Evolutionary conservation across 2,888 invertebrate genomes (phyloP).

Genomic region (Yponomeuta cagnagella): DNA sequence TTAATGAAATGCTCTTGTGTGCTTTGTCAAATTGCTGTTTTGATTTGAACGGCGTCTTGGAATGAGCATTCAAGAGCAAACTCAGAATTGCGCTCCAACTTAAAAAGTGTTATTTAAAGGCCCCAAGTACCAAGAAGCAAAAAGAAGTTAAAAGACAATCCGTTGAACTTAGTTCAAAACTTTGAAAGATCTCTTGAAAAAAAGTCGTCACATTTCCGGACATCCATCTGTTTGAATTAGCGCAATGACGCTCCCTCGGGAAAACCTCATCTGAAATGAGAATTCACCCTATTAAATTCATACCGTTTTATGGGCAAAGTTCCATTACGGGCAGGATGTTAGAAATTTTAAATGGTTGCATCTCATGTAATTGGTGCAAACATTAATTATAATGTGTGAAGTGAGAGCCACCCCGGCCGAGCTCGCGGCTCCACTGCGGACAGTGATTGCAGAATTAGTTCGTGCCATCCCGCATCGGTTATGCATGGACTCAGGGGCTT

Average conservation of each 20-base stretch:
- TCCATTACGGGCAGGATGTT: conserved; percentile 10
- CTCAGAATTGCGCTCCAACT: no score
- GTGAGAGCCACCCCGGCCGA: conserved; percentile 25
- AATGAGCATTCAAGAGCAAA: no score
- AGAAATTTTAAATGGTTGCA: conserved; percentile 14
- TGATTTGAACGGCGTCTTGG: no score
- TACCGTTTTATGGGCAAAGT: conserved; percentile 12
- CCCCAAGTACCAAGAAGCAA: not conserved
- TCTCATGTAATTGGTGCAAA: conserved; percentile 51
- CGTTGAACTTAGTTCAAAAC: not conserved
- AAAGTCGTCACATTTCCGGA: not conserved
- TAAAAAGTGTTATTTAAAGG: no score
- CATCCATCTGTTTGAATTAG: conserved; percentile 8
- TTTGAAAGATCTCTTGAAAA: not conserved
- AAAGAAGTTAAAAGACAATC: not conserved
- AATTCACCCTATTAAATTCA: conserved; percentile 7
- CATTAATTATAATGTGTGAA: conserved; percentile 44
- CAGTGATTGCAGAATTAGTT: conserved; percentile 8
- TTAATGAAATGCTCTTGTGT: no score
- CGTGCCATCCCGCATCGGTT: not conserved
- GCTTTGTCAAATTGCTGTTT: no score
- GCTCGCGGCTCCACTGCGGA: conserved; percentile 20
- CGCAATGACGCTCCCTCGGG: not conserved
- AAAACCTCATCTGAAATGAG: conserved; percentile 12
- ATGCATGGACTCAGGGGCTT: not conserved